Base-by-base conservation (phyloP, 2,113 vertebrate species). In the Pteropus alecto region DNA sequence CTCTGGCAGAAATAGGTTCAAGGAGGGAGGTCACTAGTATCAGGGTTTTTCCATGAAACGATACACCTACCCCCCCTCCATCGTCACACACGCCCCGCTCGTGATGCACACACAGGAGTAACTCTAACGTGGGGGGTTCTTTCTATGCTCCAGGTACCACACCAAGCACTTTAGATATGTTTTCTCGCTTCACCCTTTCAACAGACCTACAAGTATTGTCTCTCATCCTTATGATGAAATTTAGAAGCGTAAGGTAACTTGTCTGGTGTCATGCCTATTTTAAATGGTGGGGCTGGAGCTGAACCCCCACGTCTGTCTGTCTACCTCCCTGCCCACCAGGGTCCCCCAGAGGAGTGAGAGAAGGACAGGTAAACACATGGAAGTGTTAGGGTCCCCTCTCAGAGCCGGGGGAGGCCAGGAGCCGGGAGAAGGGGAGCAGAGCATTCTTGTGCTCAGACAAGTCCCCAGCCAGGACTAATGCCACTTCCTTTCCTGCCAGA, bases 41-140 rank as follows among this genome's bases (percentile, higher is more conserved):
- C 0, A 0, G 38, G 63, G 6, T 5, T 33, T 46, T 58, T n/a
- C 67, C 24, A 0, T 18, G 74, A 13, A 74, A 67, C 12, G 7
- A 19, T 19, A 6, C 33, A 48, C 30, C 30, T 30, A 26, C 48
- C 18, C 41, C 18, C n/a, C 22, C 26, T 3, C 6, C 12, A 7
- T 1, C 35, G 10, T 46, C 43, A 15, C 26, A 1, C 14, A 1
- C 2, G 7, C 70, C 14, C 19, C 26, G 12, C 76, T 13, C 18
- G 70, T 1, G 43, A 63, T 30, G 26, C 54, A 33, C 60, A 63
- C 60, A 8, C 24, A 18, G 12, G 60, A 78, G 7, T 14, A 33
- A 8, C 41, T 84, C 56, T 19, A 26, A 3, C 5, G 28, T 56
- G 48, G 24, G 26, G 51, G 74, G 18, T 9, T 0, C 43, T 19